These are phyloP conservation scores for Nasonia giraulti DNA, from an alignment of 1,140 invertebrate genomes.

Conservation along the genomic window DNA sequence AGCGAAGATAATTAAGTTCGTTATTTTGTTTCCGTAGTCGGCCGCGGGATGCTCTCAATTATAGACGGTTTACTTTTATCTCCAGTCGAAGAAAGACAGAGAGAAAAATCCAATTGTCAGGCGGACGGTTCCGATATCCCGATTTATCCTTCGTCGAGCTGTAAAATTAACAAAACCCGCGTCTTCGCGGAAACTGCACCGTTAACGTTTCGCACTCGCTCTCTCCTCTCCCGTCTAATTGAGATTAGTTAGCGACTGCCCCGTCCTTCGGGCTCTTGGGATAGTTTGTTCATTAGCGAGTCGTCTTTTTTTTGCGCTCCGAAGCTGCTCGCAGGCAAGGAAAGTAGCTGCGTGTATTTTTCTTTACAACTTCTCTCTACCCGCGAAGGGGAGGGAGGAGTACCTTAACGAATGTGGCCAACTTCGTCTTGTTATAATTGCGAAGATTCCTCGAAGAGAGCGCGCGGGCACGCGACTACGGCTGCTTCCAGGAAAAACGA, in stretches of 20 bases:
- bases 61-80: background rate
- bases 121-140: background rate
- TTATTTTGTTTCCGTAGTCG: background rate
- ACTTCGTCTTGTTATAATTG: background rate
- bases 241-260: constrained; percentile 60
- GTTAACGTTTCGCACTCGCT: background rate
- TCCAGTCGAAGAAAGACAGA: background rate
- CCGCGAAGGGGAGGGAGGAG: background rate
- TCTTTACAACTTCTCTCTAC: constrained; percentile 57
- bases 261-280: constrained; percentile 29
- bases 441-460: background rate
- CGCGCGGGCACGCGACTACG: background rate
- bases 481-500: background rate
- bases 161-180: background rate
- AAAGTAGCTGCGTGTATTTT: constrained; percentile 57
- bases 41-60: too few species aligned
- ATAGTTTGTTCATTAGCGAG: constrained; percentile 65
- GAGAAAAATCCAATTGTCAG: background rate
- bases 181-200: background rate
- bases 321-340: constrained; percentile 30
- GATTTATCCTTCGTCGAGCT: background rate
- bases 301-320: constrained; percentile 51
- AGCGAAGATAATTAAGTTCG: background rate
- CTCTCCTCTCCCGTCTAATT: constrained; percentile 51
- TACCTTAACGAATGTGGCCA: background rate